These are phyloP conservation scores for Condylostylus longicornis DNA, from an alignment of 1,140 invertebrate species.

Conservation along the genomic window DNA sequence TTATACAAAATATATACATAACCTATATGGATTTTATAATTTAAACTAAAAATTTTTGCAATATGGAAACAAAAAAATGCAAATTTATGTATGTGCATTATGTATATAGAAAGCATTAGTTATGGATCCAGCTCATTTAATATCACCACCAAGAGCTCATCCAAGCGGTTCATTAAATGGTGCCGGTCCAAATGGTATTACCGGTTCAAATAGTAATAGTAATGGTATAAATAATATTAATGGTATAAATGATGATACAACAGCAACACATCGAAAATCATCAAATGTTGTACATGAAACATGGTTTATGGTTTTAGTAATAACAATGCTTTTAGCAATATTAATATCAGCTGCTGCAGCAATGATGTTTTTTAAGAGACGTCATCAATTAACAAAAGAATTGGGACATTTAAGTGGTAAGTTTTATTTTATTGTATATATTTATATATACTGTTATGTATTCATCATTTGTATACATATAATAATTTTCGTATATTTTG, in stretches of 20 bases:
- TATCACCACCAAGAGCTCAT: conserved; percentile 37
- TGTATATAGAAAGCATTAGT: conserved; percentile 34
- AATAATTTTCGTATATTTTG: too few species aligned
- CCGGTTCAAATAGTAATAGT: too few species aligned
- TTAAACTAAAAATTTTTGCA: too few species aligned
- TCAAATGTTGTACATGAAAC: conserved; percentile 44
- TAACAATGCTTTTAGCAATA: conserved; percentile 42
- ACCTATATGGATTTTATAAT: too few species aligned
- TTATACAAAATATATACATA: too few species aligned
- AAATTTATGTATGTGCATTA: too few species aligned
- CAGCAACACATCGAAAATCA: conserved; percentile 25
- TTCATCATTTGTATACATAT: too few species aligned
- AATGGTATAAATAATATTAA: not conserved
- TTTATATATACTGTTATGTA: too few species aligned
- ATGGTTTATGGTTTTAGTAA: conserved; percentile 61
- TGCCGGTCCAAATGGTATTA: conserved; percentile 5
- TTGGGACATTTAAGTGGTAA: conserved; percentile 38
- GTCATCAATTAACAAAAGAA: conserved; percentile 45
- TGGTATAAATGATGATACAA: conserved; percentile 15
- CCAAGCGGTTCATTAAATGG: conserved; percentile 30
- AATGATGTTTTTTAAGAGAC: conserved; percentile 44
- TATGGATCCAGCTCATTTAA: conserved; percentile 44
- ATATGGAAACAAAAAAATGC: too few species aligned
- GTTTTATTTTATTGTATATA: not conserved
- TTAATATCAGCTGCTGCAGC: conserved; percentile 47